A percentile compares a stretch with the other conserved stretches of the same genome.
Conservation (phyloP, 1,140 invertebrate genomes). For the fruit fly (Drosophila melanogaster) region Release_6_plus_ISO1_MT NC_004354.4:18531501-18532000, state of each 20-base stretch:
- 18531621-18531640: constrained; percentile 5
- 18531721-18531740: constrained; percentile 31
- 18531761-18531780: constrained; percentile 79
- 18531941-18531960: constrained; percentile 30
- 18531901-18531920: constrained; percentile 84
- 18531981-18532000: constrained; percentile 13
- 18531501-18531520: constrained; percentile 38
- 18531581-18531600: too few relatives aligned
- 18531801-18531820: constrained; percentile 77
- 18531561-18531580: too few relatives aligned
- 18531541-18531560: neutral
- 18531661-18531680: constrained; percentile 1
- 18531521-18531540: constrained; percentile 28
- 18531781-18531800: constrained; percentile 80
- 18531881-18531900: constrained; percentile 84
- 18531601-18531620: neutral
- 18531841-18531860: neutral
- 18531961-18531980: constrained; percentile 1
- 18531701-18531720: constrained; percentile 76
- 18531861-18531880: constrained; percentile 44
- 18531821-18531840: constrained; percentile 39
- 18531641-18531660: constrained; percentile 33
- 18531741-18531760: constrained; percentile 45
- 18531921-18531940: constrained; percentile 79
- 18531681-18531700: constrained; percentile 72